Evolutionary conservation across 1,140 invertebrate genomes (phyloP).

Genomic region (Spodoptera litura): DNA sequence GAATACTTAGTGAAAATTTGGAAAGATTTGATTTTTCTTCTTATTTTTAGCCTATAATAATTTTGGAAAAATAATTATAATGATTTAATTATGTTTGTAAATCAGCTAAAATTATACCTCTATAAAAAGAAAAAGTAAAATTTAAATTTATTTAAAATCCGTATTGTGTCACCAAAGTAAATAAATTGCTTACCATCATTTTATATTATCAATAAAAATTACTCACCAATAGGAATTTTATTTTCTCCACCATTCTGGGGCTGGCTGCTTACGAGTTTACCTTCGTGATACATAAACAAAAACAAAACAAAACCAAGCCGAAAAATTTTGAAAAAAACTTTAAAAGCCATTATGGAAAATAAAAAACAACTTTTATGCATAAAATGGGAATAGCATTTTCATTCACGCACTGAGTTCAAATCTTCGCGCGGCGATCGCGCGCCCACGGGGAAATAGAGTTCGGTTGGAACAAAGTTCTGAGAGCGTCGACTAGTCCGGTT

Average conservation of each 20-base stretch:
- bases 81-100: too few relatives aligned
- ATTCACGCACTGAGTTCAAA: slow-evolving; percentile 47
- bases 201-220: too few relatives aligned
- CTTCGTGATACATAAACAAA: slow-evolving; percentile 66
- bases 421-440: slow-evolving; percentile 60
- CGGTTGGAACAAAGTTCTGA: slow-evolving; percentile 52
- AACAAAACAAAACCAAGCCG: slow-evolving; percentile 64
- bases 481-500: neutral
- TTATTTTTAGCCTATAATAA: too few relatives aligned
- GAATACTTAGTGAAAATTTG: too few relatives aligned
- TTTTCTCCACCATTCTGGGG: slow-evolving; percentile 51
- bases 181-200: too few relatives aligned
- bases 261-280: slow-evolving; percentile 54
- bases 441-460: slow-evolving; percentile 52
- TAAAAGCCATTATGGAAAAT: slow-evolving; percentile 60
- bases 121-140: too few relatives aligned
- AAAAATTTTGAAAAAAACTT: slow-evolving; percentile 61
- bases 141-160: too few relatives aligned
- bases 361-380: slow-evolving; percentile 36
- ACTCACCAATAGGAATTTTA: too few relatives aligned
- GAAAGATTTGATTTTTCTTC: too few relatives aligned
- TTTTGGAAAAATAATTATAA: too few relatives aligned
- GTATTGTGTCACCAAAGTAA: too few relatives aligned
- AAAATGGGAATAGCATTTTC: slow-evolving; percentile 58
- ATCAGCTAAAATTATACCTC: too few relatives aligned